Percentiles rank a stretch among this genome's conserved stretches.
Conservation (phyloP, 2,797 vertebrate species). For the Arnoldichthys spilopterus region DNA sequence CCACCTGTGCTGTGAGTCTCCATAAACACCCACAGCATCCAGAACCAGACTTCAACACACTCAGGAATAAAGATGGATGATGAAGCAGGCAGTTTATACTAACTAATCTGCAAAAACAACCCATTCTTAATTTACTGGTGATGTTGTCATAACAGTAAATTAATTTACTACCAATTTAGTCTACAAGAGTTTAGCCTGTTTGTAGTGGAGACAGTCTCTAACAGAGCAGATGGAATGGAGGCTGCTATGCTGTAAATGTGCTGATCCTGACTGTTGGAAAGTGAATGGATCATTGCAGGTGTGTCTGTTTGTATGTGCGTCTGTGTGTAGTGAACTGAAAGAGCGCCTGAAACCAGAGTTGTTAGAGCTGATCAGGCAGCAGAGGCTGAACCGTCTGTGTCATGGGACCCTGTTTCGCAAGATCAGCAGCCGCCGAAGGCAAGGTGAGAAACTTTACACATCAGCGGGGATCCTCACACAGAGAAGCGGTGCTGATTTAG, state of each 20-base stretch:
- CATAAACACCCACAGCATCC: neutral
- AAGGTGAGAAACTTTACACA: constrained; percentile 77
- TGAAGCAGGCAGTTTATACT: too few species aligned
- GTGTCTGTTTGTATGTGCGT: constrained; percentile 5
- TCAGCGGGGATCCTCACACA: too few species aligned
- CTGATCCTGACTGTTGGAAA: neutral
- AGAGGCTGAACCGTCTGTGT: constrained; percentile 91
- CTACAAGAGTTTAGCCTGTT: too few species aligned
- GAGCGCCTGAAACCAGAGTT: constrained; percentile 94
- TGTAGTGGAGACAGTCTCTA: too few species aligned
- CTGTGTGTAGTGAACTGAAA: constrained; percentile 83
- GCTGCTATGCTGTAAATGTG: neutral
- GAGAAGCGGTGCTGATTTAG: neutral
- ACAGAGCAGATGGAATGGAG: neutral
- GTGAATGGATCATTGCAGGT: neutral
- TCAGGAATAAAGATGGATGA: too few species aligned
- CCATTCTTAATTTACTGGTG: too few species aligned
- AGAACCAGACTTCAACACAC: too few species aligned
- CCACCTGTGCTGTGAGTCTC: constrained; percentile 84
- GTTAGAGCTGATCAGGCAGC: constrained; percentile 90
- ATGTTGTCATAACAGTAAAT: too few species aligned
- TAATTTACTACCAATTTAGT: too few species aligned
- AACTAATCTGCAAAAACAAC: too few species aligned
- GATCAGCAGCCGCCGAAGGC: constrained; percentile 93
- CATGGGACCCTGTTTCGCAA: constrained; percentile 94